Evolutionary conservation across 2,113 vertebrate species (phyloP).

Genomic region (Ardeotis arabs): DNA sequence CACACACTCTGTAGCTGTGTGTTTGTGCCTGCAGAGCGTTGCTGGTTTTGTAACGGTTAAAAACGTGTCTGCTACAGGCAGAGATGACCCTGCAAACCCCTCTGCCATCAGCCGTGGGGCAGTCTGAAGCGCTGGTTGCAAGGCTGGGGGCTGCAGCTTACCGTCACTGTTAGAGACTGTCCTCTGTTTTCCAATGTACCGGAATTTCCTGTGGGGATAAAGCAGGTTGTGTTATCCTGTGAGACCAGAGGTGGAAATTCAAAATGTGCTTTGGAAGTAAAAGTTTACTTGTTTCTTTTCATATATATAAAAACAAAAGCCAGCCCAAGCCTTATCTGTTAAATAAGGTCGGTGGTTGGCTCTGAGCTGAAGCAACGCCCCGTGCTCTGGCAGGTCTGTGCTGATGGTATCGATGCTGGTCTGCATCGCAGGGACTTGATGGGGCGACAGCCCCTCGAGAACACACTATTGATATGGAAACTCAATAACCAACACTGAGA

Average conservation of each 20-base stretch:
- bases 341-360: fast-evolving
- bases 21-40: background rate
- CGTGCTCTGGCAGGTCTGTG: background rate
- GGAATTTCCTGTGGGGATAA: background rate
- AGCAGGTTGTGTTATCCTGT: background rate
- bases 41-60: background rate
- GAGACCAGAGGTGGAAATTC: background rate
- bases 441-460: background rate
- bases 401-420: background rate
- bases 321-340: background rate
- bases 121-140: fast-evolving
- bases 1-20: fast-evolving
- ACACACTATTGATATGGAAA: background rate
- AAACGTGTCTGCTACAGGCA: fast-evolving
- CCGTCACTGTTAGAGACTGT: too few species aligned
- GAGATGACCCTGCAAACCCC: background rate
- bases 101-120: fast-evolving
- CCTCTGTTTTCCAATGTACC: background rate
- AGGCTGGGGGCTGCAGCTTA: background rate
- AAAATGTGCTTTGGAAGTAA: background rate
- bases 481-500: background rate
- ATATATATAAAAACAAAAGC: background rate
- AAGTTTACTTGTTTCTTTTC: background rate
- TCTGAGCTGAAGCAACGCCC: background rate
- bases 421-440: background rate